Conservation (phyloP, 1,140 invertebrate species). For the Apis cerana region DNA sequence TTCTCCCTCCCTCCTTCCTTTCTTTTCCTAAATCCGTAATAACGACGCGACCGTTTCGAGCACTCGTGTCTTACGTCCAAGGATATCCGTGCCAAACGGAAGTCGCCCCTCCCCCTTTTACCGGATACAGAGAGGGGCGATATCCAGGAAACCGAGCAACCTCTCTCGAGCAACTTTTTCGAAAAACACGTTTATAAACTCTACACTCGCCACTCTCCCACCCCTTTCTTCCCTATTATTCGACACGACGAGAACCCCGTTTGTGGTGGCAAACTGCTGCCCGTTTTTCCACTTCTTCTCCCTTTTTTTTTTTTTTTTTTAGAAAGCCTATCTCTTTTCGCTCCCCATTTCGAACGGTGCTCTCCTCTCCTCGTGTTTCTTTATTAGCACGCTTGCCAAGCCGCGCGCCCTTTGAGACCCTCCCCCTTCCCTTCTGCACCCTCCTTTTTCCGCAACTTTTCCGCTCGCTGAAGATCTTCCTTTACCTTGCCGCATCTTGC, state of each 20-base stretch:
- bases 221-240: constrained; percentile 25
- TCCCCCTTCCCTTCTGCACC: too few species aligned
- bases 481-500: neutral
- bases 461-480: neutral
- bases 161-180: constrained; percentile 19
- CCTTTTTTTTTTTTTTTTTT: neutral
- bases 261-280: neutral
- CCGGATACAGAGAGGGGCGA: neutral
- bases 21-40: constrained; percentile 64
- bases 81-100: constrained; percentile 26
- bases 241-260: constrained; percentile 24
- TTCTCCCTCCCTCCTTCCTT: constrained; percentile 10
- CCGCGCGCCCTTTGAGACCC: too few species aligned
- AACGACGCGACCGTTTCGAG: constrained; percentile 56
- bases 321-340: neutral
- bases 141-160: neutral
- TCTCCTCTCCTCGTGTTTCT: neutral
- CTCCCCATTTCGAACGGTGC: constrained; percentile 16
- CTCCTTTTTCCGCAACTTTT: neutral
- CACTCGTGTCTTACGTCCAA: constrained; percentile 22
- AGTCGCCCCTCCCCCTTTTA: neutral
- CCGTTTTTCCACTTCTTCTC: too few species aligned
- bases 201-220: neutral
- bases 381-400: too few species aligned
- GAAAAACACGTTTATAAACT: constrained; percentile 54